Evolutionary conservation across 2,113 vertebrate species (phyloP), one percentile per base, ranked within the genome.

Genomic region (Copsychus sechellarum): DNA sequence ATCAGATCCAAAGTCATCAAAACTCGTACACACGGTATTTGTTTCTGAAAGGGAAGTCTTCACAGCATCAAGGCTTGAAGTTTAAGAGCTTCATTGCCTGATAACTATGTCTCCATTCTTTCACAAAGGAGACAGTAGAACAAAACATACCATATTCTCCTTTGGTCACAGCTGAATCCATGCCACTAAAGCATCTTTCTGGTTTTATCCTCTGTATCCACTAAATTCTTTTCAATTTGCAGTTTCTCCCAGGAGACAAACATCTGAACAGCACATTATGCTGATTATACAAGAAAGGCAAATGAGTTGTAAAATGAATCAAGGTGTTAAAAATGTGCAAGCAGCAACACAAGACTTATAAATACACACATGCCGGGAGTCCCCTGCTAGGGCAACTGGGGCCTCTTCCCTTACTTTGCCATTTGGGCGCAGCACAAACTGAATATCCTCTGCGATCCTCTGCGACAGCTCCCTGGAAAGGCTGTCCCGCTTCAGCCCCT

Each of bases 1-100:
- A 77, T 51, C 72, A 89, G n/a, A 88, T 64, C 60, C 36, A 47
- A 88, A 88, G 22, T 67, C 67, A 81, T 20, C 43, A 88, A 69
- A 91, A 85, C 45, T 53, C 43, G 72, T 20, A 61, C 65, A 81
- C 40, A 64, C 6, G 11, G 25, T 21, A 92, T 91, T 91, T 93
- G 31, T 61, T 95, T 89, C 81, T 89, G 48, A 92, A 93, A 87
- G 33, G 12, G 17, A 86, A 38, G 36, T 21, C 84, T 62, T 74
- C 79, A 54, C 42, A 79, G 25, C 61, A 91, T 43, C 22, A 43
- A 2, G 57, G 40, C 23, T 95, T 92, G 45, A 95, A 71, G 56
- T 48, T 87, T 40, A 65, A 69, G 62, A 77, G 70, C 42, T 87
- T 85, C 36, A 51, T 36, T 88, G 53, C 9, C 42, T 77, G 34